Conservation (phyloP, 1,140 invertebrate genomes). For the Drusus annulatus region DNA sequence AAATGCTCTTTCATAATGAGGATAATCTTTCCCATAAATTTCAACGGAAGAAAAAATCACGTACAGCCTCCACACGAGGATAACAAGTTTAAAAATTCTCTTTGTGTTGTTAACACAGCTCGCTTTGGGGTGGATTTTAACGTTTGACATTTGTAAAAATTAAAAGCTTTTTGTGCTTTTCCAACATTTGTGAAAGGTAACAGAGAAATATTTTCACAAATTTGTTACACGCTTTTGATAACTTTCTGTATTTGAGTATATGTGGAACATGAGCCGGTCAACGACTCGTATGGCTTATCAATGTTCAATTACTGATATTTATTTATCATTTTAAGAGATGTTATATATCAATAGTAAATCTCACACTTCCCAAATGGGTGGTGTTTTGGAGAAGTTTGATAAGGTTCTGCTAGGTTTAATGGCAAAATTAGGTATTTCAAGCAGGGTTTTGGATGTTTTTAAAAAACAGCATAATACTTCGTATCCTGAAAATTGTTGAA, state of each 20-base stretch:
- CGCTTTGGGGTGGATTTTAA: conserved; percentile 22
- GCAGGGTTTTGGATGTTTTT: too few relatives aligned
- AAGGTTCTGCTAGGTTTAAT: too few relatives aligned
- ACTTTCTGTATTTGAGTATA: neutral
- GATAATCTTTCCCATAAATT: conserved; percentile 58
- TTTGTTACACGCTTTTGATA: neutral
- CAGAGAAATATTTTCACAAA: neutral
- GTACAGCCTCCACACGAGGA: conserved; percentile 33
- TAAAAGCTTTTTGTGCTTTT: conserved; percentile 33
- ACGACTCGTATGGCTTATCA: too few relatives aligned
- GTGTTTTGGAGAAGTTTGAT: too few relatives aligned
- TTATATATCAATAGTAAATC: too few relatives aligned
- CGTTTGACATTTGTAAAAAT: conserved; percentile 45
- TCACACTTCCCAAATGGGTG: too few relatives aligned
- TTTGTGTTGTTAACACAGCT: conserved; percentile 37
- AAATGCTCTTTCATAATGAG: conserved; percentile 58
- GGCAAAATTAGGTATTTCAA: too few relatives aligned
- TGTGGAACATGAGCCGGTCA: neutral
- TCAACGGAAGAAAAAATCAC: conserved; percentile 47
- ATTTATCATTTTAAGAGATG: too few relatives aligned
- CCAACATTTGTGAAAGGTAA: conserved; percentile 23
- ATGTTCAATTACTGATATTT: too few relatives aligned
- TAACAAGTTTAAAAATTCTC: conserved; percentile 35
- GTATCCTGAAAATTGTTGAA: too few relatives aligned
- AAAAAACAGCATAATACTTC: too few relatives aligned